Evolutionary conservation across 2,797 vertebrate genomes (phyloP).

Genomic region (Sciurus carolinensis): DNA sequence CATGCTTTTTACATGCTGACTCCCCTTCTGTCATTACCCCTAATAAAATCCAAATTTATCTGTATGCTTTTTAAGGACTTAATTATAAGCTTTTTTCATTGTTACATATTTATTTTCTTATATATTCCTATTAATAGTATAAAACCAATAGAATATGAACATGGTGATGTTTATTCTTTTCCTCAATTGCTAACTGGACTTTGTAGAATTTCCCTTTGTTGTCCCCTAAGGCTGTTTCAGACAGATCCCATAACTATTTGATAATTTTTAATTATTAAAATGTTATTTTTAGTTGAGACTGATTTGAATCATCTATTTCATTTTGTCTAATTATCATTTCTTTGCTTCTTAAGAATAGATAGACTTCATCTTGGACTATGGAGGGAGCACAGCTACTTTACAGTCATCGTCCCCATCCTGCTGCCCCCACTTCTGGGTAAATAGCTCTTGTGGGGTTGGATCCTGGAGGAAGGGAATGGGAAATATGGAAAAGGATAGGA

Average conservation of each 20-base stretch:
- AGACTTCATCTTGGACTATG: not conserved
- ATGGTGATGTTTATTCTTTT: not conserved
- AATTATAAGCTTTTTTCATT: slow-evolving; percentile 1
- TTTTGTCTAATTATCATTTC: not conserved
- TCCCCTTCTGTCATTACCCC: not conserved
- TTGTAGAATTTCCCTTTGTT: not conserved
- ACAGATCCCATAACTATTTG: not conserved
- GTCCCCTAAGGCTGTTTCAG: not conserved
- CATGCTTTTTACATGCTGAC: not conserved
- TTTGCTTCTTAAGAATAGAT: not conserved
- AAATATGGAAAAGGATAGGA: not conserved
- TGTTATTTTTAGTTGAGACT: slow-evolving; percentile 29
- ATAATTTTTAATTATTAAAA: slow-evolving; percentile 34
- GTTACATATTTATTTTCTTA: not conserved
- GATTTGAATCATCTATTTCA: not conserved
- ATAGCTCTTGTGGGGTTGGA: not conserved
- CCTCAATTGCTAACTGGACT: not conserved
- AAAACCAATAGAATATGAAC: not conserved
- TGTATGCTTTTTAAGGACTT: not conserved
- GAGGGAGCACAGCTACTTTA: not conserved
- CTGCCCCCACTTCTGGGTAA: not conserved
- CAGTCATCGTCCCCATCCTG: not conserved
- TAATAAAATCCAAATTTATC: slow-evolving; percentile 6
- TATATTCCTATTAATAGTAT: not conserved
- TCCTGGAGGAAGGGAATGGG: not conserved